Base-by-base conservation (phyloP, 1,140 invertebrate genomes). In the Trialeurodes vaporariorum region DNA sequence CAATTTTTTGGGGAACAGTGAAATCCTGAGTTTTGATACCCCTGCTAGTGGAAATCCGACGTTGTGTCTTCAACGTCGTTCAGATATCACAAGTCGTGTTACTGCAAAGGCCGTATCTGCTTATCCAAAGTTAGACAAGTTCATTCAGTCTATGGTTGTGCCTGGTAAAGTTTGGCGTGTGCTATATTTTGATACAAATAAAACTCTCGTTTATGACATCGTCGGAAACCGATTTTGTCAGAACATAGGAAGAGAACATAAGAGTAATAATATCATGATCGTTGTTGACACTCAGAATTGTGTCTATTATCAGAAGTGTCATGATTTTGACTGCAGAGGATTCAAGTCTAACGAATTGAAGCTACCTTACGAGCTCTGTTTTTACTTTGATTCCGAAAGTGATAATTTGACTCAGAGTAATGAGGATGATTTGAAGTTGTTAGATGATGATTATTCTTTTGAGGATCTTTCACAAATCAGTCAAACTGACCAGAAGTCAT, bases 211-310 rank as follows among this genome's bases (percentile, higher is more conserved):
- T 58, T 87, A 85, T 75, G 84, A 86, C 72, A 84, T 87, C 64
- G 70, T 75, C 12, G 82, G 81, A 5, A 82, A 81, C 69, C 81
- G 86, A 68, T 88, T 79, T 70, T 89, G 87, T 76, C 75, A 78
- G 27, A 88, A 86, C 71, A 82, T 88, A 70, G 79, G 79, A 21
- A 77, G 86, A 64, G 77, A 81, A 34, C 87, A 89, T 71, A 83
- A 82, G 72, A 87, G 85, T 72, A 88, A 88, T 71, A 85, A 87
- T 69, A 81, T 88, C 26, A 86, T 83, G 76, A 85, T 81, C 74
- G 74, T 87, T 65, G 84, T 83, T 0, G 82, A 86, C 74, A 70
- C 87, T 2, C 76, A 76, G 25, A 77, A 72, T 63, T 81, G 81
- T 70, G 74, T 75, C 40, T 83, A 80, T 69, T 86, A 83, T 68